phyloP scores from a whole-genome alignment of 1,140 invertebrate genomes.

The Apolygus lucorum region DNA sequence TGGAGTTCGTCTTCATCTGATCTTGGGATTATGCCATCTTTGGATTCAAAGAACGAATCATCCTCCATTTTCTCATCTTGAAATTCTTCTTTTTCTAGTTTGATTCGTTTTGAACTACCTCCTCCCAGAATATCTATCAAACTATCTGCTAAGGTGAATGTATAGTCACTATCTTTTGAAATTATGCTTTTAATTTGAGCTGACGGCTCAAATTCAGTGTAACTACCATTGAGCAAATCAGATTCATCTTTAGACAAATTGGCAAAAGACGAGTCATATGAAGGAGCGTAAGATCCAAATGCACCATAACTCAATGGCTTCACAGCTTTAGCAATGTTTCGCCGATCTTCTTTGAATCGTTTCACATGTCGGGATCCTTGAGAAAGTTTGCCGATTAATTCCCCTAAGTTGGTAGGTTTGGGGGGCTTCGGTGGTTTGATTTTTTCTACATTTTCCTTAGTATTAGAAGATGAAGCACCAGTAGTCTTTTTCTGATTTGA shows the following conservation, averaged over 20 bases:
- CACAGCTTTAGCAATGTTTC: constrained; percentile 41
- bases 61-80: constrained; percentile 53
- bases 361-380: constrained; percentile 4
- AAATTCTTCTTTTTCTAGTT: constrained; percentile 52
- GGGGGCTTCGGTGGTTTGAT: not conserved
- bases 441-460: too few species aligned
- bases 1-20: constrained; percentile 67
- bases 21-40: constrained; percentile 42
- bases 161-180: constrained; percentile 73
- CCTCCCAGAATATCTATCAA: constrained; percentile 71
- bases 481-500: not conserved
- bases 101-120: constrained; percentile 59
- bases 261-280: constrained; percentile 90
- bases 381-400: not conserved
- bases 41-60: constrained; percentile 43
- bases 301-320: constrained; percentile 89
- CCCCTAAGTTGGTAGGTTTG: not conserved
- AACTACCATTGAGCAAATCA: constrained; percentile 81
- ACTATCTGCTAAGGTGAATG: constrained; percentile 72
- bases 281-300: constrained; percentile 90
- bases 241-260: constrained; percentile 89
- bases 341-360: constrained; percentile 7
- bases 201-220: constrained; percentile 54
- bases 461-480: too few species aligned
- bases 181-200: constrained; percentile 36